Conservation (phyloP, 2,113 vertebrate genomes). For the Misgurnus anguillicaudatus region DNA sequence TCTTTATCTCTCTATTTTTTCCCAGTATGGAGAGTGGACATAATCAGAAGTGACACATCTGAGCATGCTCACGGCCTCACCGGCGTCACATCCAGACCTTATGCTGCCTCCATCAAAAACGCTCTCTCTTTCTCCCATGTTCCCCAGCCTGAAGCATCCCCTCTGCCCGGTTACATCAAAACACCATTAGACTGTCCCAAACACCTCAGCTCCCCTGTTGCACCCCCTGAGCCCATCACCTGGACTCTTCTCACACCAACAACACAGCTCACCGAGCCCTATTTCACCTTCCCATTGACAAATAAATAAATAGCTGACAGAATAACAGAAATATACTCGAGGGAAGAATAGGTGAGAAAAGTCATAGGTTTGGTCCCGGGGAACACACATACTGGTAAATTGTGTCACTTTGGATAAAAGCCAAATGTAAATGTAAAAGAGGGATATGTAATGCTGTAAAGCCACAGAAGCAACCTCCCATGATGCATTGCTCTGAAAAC, state of each 20-base stretch:
- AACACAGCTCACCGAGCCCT: constrained; percentile 76
- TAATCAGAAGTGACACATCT: constrained; percentile 99
- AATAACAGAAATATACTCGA: constrained; percentile 38
- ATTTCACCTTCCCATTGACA: constrained; percentile 61
- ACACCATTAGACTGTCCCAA: constrained; percentile 90
- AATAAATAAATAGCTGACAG: constrained; percentile 43
- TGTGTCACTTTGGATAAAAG: too few species aligned
- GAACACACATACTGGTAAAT: too few species aligned
- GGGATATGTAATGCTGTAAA: background rate
- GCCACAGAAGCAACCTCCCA: constrained; percentile 19
- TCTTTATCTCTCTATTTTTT: constrained; percentile 55
- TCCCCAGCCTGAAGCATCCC: constrained; percentile 82
- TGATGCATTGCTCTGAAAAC: constrained; percentile 37
- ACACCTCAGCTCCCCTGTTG: constrained; percentile 72
- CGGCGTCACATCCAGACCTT: constrained; percentile 46
- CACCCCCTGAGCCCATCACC: constrained; percentile 57
- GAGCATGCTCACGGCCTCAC: constrained; percentile 72
- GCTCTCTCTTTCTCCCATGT: constrained; percentile 79
- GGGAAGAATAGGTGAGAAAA: constrained; percentile 38
- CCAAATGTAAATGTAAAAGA: background rate
- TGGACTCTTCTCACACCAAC: constrained; percentile 60
- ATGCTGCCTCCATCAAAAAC: constrained; percentile 76
- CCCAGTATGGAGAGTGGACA: constrained; percentile 77
- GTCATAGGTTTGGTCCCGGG: too few species aligned
- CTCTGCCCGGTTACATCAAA: constrained; percentile 96